phyloP scores from a whole-genome alignment of 2,113 vertebrate genomes.

The human region GRCh38 chr14:54166001-54166500 shows the following conservation, averaged over 20 bases:
- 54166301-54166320: conserved; percentile 67
- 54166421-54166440: background rate
- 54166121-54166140: background rate
- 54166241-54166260: conserved; percentile 78
- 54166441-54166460: background rate
- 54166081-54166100: background rate
- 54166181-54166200: conserved; percentile 39
- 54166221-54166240: conserved; percentile 60
- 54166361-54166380: conserved; percentile 28
- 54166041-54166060: background rate
- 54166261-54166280: conserved; percentile 70
- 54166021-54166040: background rate
- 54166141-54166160: conserved; percentile 39
- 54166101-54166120: background rate
- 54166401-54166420: background rate
- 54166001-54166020: background rate
- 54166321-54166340: conserved; percentile 47
- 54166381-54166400: conserved; percentile 4
- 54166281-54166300: conserved; percentile 70
- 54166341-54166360: background rate
- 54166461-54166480: background rate
- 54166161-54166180: conserved; percentile 51
- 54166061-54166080: background rate
- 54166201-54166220: conserved; percentile 72
- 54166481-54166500: background rate